Evolutionary conservation across 2,113 vertebrate species (phyloP).

Genomic region (Xiphias gladius): DNA sequence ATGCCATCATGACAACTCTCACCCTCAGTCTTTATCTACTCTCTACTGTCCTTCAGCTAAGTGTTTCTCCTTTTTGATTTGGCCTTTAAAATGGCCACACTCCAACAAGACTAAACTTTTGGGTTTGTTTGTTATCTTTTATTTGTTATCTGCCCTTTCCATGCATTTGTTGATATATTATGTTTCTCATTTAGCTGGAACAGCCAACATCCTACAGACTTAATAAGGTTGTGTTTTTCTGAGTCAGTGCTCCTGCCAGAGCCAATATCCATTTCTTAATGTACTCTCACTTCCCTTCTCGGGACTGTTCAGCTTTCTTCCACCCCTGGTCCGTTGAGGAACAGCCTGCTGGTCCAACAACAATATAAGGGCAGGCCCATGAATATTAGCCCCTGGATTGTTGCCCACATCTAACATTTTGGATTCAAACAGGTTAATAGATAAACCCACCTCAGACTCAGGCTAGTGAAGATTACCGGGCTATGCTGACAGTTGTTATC

Average conservation of each 20-base stretch:
- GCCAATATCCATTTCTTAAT: conserved; percentile 60
- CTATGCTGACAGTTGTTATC: neutral
- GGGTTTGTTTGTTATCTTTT: conserved; percentile 45
- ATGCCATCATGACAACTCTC: neutral
- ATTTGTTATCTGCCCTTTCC: conserved; percentile 53
- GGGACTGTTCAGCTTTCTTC: conserved; percentile 5
- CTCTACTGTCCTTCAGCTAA: conserved; percentile 36
- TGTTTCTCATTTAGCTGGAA: conserved; percentile 42
- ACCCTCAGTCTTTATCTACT: neutral
- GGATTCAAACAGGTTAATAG: neutral
- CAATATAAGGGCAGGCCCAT: conserved; percentile 31
- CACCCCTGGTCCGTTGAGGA: conserved; percentile 48
- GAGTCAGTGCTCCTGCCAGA: conserved; percentile 31
- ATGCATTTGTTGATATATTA: conserved; percentile 49
- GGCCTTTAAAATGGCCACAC: conserved; percentile 42
- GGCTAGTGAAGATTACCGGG: neutral
- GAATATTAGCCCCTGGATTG: neutral
- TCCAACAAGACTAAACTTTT: conserved; percentile 56
- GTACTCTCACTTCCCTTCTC: conserved; percentile 49
- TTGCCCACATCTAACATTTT: neutral
- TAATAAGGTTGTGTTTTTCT: conserved; percentile 32
- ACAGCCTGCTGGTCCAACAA: conserved; percentile 39
- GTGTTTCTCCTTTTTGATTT: conserved; percentile 54
- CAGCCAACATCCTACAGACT: conserved; percentile 48
- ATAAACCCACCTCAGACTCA: neutral